Evolutionary conservation across 1,140 invertebrate species (phyloP).

Genomic region (Drosophila suzukii): DNA sequence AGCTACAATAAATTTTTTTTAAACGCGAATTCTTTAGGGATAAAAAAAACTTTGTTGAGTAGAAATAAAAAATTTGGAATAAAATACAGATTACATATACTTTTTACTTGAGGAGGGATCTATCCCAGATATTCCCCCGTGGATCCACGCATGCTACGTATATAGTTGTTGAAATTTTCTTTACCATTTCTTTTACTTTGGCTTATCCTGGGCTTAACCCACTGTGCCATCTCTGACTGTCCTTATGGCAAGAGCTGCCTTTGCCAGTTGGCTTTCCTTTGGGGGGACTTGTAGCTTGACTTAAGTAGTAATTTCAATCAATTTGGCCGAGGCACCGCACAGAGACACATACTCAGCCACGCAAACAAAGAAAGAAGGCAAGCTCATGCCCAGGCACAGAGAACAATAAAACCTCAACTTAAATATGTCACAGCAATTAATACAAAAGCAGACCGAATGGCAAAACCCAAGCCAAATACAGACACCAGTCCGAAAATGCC

Average conservation of each 20-base stretch:
- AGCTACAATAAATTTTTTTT: too few relatives aligned
- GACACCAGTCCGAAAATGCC: conserved; percentile 19
- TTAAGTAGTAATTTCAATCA: conserved; percentile 70
- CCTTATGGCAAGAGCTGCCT: conserved; percentile 35
- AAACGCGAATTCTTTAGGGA: too few relatives aligned
- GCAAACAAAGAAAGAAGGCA: conserved; percentile 32
- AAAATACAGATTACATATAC: too few relatives aligned
- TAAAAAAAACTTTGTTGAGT: too few relatives aligned
- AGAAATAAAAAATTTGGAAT: too few relatives aligned
- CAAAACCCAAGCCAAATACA: conserved; percentile 30
- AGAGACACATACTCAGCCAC: conserved; percentile 14
- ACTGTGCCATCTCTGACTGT: background rate
- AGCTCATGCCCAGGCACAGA: conserved; percentile 10
- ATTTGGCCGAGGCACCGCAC: conserved; percentile 40
- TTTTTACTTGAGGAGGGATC: too few relatives aligned
- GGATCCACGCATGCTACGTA: too few relatives aligned
- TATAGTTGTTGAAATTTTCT: too few relatives aligned
- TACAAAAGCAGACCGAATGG: conserved; percentile 44
- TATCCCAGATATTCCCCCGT: too few relatives aligned
- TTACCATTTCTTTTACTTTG: too few relatives aligned
- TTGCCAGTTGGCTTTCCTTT: conserved; percentile 29
- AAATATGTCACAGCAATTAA: conserved; percentile 67
- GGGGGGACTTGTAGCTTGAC: conserved; percentile 47
- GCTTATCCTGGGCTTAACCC: background rate
- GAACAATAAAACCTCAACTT: conserved; percentile 65